Conservation (phyloP, 2,113 vertebrate species). For the Dolichallabes microphthalmus region DNA sequence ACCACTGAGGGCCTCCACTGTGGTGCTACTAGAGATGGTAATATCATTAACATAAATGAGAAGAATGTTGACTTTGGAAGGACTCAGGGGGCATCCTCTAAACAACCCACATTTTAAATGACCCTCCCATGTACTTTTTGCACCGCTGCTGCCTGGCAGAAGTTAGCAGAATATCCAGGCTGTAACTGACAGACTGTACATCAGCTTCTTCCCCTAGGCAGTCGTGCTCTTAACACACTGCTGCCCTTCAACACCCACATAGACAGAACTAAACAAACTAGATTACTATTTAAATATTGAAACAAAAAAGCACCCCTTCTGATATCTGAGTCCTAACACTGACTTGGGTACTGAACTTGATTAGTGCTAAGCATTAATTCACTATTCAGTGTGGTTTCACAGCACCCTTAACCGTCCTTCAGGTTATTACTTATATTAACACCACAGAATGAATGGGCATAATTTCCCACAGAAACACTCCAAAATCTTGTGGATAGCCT, state of each 20-base stretch:
- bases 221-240: not conserved
- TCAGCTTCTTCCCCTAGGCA: not conserved
- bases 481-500: too few relatives aligned
- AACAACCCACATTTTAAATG: not conserved
- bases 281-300: not conserved
- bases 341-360: not conserved
- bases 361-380: not conserved
- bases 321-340: not conserved
- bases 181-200: not conserved
- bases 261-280: not conserved
- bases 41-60: not conserved
- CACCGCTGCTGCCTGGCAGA: not conserved
- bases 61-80: not conserved
- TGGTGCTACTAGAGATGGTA: not conserved
- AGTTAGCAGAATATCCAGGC: not conserved
- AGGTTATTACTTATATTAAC: not conserved
- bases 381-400: not conserved
- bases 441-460: not conserved
- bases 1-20: not conserved
- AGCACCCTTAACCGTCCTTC: not conserved
- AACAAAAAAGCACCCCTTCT: not conserved
- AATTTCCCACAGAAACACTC: too few relatives aligned
- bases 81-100: not conserved
- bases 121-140: not conserved
- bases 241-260: not conserved